Percentiles rank a stretch among this genome's conserved stretches.
phyloP scores from a whole-genome alignment of 1,140 invertebrate genomes.

The Panulirus ornatus region DNA sequence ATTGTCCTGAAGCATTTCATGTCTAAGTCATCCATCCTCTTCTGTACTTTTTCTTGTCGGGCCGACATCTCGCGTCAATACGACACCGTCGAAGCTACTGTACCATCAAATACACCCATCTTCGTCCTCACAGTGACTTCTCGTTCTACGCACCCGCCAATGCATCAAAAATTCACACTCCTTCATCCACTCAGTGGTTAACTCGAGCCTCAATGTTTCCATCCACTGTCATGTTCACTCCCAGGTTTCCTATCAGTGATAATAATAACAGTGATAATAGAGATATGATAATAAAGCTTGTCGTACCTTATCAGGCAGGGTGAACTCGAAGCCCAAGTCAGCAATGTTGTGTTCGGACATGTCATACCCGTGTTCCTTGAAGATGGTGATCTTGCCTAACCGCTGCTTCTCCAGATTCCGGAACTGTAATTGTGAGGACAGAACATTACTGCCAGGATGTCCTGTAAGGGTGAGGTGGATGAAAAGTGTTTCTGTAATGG shows the following conservation, averaged over 20 bases:
- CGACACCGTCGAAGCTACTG: no score
- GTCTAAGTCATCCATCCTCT: no score
- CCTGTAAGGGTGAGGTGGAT: neutral
- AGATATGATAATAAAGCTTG: no score
- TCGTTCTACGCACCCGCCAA: neutral
- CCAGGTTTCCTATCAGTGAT: no score
- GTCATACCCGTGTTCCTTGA: constrained; percentile 68
- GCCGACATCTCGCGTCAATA: no score
- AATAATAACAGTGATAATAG: no score
- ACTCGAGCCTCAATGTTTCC: no score
- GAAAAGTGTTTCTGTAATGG: neutral
- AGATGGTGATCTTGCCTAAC: constrained; percentile 69
- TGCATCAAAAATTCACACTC: neutral
- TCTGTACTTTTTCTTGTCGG: no score
- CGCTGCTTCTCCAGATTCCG: constrained; percentile 65
- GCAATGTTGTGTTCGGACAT: constrained; percentile 71
- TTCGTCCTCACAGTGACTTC: neutral
- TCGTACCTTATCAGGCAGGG: constrained; percentile 65
- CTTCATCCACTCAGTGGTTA: neutral
- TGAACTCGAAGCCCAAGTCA: constrained; percentile 68
- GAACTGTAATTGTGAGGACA: constrained; percentile 33
- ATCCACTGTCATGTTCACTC: no score
- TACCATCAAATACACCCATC: neutral
- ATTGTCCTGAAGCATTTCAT: no score
- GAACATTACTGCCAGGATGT: neutral